Evolutionary conservation across 2,113 vertebrate species (phyloP).

Genomic region (Paradoxurus hermaphroditus): DNA sequence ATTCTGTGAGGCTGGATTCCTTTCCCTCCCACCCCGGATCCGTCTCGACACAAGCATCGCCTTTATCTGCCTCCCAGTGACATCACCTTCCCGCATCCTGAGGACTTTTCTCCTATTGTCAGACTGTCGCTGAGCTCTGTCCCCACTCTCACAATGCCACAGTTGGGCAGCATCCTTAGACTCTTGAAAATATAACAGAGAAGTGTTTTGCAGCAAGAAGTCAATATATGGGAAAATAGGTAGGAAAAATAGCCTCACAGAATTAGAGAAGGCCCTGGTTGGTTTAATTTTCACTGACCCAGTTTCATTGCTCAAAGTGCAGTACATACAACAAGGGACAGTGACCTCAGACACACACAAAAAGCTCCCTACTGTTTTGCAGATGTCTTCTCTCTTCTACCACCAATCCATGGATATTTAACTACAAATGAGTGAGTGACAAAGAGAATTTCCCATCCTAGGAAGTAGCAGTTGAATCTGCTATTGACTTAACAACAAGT

Average conservation of each 20-base stretch:
- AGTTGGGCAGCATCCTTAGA: background rate
- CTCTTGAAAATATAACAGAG: background rate
- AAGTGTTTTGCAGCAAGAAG: background rate
- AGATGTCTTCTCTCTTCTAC: background rate
- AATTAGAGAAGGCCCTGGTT: background rate
- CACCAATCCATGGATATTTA: background rate
- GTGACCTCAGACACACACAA: background rate
- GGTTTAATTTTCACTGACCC: background rate
- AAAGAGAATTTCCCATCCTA: background rate
- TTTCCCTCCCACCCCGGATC: background rate
- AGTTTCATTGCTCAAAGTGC: background rate
- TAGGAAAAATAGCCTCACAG: background rate
- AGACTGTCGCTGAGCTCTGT: background rate
- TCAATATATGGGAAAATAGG: background rate
- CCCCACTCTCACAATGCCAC: background rate
- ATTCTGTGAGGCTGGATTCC: background rate
- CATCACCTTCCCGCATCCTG: background rate
- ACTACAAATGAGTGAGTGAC: background rate
- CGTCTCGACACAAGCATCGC: background rate
- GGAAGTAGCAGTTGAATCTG: background rate
- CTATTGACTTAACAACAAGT: background rate
- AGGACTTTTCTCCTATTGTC: slow-evolving; percentile 27
- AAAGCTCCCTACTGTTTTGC: background rate
- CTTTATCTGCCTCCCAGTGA: background rate
- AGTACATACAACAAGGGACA: background rate